Evolutionary conservation across 2,113 vertebrate genomes (phyloP).

Genomic region (Chrysemys picta): DNA sequence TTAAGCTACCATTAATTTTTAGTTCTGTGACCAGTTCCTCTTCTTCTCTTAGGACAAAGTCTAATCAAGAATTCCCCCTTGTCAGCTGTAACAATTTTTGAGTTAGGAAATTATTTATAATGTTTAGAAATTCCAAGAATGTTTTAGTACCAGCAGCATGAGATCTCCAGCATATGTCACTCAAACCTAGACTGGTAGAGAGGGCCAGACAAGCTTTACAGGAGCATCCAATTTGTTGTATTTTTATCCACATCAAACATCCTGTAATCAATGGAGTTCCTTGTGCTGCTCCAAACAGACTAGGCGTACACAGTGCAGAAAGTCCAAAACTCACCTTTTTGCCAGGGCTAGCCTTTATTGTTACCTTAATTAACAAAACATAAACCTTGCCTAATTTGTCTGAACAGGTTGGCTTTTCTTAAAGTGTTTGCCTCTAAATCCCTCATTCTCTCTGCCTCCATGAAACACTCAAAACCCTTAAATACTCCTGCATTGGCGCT

Average conservation of each 20-base stretch:
- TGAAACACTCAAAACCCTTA: conserved; percentile 12
- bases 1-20: neutral
- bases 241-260: neutral
- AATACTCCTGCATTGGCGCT: conserved; percentile 20
- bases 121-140: neutral
- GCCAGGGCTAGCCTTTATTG: neutral
- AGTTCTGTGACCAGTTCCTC: neutral
- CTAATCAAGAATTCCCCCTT: neutral
- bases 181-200: neutral
- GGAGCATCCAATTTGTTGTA: neutral
- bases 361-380: conserved; percentile 23
- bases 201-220: neutral
- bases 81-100: neutral
- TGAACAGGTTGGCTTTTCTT: neutral
- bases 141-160: neutral
- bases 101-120: neutral
- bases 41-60: neutral
- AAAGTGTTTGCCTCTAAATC: neutral
- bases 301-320: neutral
- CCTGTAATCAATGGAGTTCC: fast-evolving
- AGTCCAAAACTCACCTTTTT: neutral
- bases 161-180: neutral
- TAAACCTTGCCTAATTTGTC: neutral
- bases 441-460: conserved; percentile 23
- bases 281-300: neutral